Evolutionary conservation across 2,888 invertebrate genomes (phyloP), one percentile per base, ranked within the genome.

Genomic region (Pristionchus fissidentatus): DNA sequence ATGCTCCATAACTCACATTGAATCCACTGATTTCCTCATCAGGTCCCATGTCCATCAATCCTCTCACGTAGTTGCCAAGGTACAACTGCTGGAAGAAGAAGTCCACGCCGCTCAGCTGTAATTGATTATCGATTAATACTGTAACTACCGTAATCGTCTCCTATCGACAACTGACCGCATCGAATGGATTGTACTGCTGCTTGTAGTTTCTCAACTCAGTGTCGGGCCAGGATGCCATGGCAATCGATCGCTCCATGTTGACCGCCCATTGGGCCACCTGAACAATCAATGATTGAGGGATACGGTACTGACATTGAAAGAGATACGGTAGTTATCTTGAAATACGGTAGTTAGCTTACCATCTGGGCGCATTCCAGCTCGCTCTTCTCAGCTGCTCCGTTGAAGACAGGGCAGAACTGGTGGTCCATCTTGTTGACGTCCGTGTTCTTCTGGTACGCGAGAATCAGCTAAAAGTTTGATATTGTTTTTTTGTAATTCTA

Each of bases 111-210:
- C 29, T 83, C n/a, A 85, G 35, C 75, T 77, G 49, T 4, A 46
- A 49, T 15, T 4, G 38, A 73, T 73, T 73, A 73, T 73, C 19
- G 46, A 46, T 43, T 43, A 8, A n/a, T 73, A 19, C 10, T 49
- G 10, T 49, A 49, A 49, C 10, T 49, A 15, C 22, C 41, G 73
- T 29, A 29, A 73, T 46, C 29, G n/a, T 66, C 2, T 49, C 49
- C 10, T 19, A 49, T 49, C 60, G 38, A 22, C 4, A n/a, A 29
- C 75, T 29, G 2, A 79, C 79, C 35, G 55, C 57, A 10, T 46
- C 86, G 84, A 86, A 88, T 41, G 62, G 43, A 60, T 87, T 87
- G 84, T 85, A 87, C 62, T 85, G 87, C 52, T 85, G 84, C 35
- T 84, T 83, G 84, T 83, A 84, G 85, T 87, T 87, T 19, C 84